Evolutionary conservation across 2,113 vertebrate species (phyloP), one percentile per base, ranked within the genome.

Genomic region (Antechinus stuartii): DNA sequence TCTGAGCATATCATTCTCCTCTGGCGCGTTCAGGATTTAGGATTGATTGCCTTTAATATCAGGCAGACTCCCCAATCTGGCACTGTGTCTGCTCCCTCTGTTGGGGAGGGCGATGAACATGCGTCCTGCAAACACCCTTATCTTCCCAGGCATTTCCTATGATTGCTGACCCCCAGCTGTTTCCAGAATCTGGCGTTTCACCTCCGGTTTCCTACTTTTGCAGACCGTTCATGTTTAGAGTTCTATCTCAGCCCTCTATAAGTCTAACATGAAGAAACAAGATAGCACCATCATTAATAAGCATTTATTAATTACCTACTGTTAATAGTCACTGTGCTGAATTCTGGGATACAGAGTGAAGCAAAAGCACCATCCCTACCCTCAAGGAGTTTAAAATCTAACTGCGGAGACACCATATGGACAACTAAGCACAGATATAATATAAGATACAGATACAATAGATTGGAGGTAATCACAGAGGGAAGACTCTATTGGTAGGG

Each of bases 11-110:
- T 42, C 35, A 14, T 27, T 7, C 24, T 6, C 16, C 50, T 90
- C 0, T 26, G 76, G 90, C 11, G 50, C 16, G 46, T 30, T 42
- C 30, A 0, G 27, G 35, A 8, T 42, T 92, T 90, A 23, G 42
- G 9, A 7, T 11, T 19, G 12, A 35, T 0, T 3, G 23, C 55
- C 53, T 27, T 54, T 0, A 1, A 27, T 42, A 3, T 7, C 1
- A 22, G 24, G n/a, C 26, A n/a, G 53, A 50, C 23, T 14, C 92
- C 92, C 52, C 27, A 46, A 50, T 25, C 90, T 89, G 35, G 14
- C 68, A 22, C 2, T 84, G n/a, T 8, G n/a, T 84, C n/a, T 84
- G 68, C 19, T 84, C 68, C 68, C 16, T 8, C 19, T 23, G 19
- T 84, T 6, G 68, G 68, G 68, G 68, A 42, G 68, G 68, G 42